Evolutionary conservation across 2,888 invertebrate species (phyloP), one percentile per base, ranked within the genome.

Genomic region (Epinotia ramella): DNA sequence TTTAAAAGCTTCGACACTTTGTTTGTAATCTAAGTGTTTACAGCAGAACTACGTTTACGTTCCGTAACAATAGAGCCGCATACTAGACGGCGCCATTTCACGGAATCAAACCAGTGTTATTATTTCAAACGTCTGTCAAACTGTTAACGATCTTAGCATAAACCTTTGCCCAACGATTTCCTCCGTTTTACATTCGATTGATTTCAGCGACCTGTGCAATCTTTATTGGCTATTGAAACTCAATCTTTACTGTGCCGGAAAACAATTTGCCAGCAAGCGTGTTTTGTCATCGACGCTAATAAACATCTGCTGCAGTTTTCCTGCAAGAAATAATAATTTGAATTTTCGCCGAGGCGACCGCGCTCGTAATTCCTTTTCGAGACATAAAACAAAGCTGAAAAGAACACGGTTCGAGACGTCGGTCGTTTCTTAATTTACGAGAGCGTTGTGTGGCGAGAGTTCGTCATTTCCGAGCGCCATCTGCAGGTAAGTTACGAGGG

Each of bases 401-500:
- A 88, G 88, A 89, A 87, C 87, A 84, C 82, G 83, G 81, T 82
- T 80, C 86, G 84, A 86, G 88, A 87, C 88, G 90, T 89, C 90
- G 89, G 90, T 88, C 90, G 89, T 89, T 91, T 89, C 88, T 89
- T 92, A 91, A 92, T 93, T 93, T 92, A 93, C 87, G 93, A 92
- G 89, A 88, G 88, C 88, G 88, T 90, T 87, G 88, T 89, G 89
- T 87, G 88, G 88, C 88, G 86, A 83, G 84, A 79, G 84, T 82
- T 86, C 85, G 87, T 86, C 87, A 86, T 84, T 86, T 87, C 88
- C 88, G 85, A 86, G 88, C 91, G 88, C 89, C 92, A 90, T 91
- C 92, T 91, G 91, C 92, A 92, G 93, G 93, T 92, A 89, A 88
- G 85, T 86, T 86, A 82, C 81, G 82, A 81, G 79, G 78, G 77